Base-by-base conservation (phyloP, 2,113 vertebrate genomes). In the Phoxinus phoxinus region DNA sequence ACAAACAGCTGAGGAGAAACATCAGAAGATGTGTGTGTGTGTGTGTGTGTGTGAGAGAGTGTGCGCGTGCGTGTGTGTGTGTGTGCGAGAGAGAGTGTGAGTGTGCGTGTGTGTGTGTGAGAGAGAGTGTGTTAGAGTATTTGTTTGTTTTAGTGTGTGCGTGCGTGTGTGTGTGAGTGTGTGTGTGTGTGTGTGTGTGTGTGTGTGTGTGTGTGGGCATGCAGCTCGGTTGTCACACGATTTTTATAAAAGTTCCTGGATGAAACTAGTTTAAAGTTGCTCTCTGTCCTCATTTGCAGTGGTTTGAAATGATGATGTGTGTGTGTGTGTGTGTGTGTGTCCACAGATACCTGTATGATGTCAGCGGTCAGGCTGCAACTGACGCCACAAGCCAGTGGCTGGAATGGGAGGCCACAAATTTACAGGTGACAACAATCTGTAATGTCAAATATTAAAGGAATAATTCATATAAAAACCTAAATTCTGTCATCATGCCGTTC, bases 351-450 rank as follows among this genome's bases (percentile, higher is more conserved):
- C 92, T 98, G 59, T 97, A 96, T 92, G 94, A 96, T 59, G 86
- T 94, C 46, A 92, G 91, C 10, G 96, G 96, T 58, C 94, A 94
- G 90, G 93, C 94, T 32, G 91, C 91, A 81, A 94, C 88, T 85
- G 93, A 95, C 35, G 89, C 94, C 48, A 95, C 90, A 71, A 94
- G 93, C 67, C 97, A 97, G 85, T 97, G 97, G 96, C 93, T 98
- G 80, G 97, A 99, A 92, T 99, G 97, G 97, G 97, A 98, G 86
- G 93, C 94, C 3, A 96, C 94, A 1, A 94, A 97, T 81, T 93
- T 98, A 25, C 96, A 98, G 96, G 97, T 98, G 84, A 53, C 8
- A 4, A 53, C 8, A 4, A 59, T 48, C 48, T 56, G 6, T 2
- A 56, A 19, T 19, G 19, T 56, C 19, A 21, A 6, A 56, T 2